phyloP scores from a whole-genome alignment of 2,888 invertebrate genomes.

The Andrena bicolor region DNA sequence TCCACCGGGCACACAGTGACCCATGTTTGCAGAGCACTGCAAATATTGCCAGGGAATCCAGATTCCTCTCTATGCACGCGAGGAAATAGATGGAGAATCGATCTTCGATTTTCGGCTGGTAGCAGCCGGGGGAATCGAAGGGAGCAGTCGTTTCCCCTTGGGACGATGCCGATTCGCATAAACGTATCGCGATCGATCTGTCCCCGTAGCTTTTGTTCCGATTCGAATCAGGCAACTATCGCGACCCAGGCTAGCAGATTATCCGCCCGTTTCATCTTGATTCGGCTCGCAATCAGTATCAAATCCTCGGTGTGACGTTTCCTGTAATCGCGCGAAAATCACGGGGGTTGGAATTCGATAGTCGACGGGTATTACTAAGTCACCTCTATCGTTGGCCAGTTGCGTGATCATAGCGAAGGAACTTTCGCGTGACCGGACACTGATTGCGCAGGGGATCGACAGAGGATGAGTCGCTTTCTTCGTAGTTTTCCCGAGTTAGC shows the following conservation, averaged over 20 bases:
- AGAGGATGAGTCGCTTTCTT: neutral
- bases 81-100: neutral
- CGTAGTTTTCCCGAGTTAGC: neutral
- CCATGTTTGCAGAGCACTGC: slow-evolving; percentile 3
- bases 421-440: neutral
- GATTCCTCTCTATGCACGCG: neutral
- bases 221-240: slow-evolving; percentile 54
- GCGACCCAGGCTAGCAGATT: slow-evolving; percentile 6
- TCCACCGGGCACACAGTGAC: neutral
- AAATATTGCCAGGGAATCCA: slow-evolving; percentile 2
- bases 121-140: too few relatives aligned
- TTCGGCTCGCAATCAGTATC: neutral
- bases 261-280: slow-evolving; percentile 4
- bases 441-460: neutral
- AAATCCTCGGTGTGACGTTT: neutral
- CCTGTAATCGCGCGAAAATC: neutral
- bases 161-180: neutral
- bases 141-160: too few relatives aligned
- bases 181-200: neutral
- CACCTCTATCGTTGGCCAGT: neutral
- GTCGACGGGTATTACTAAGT: neutral
- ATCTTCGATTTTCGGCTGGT: neutral
- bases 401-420: slow-evolving; percentile 5
- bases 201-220: neutral
- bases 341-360: neutral